Conservation (phyloP, 2,888 invertebrate genomes). For the Morpho achilles region DNA sequence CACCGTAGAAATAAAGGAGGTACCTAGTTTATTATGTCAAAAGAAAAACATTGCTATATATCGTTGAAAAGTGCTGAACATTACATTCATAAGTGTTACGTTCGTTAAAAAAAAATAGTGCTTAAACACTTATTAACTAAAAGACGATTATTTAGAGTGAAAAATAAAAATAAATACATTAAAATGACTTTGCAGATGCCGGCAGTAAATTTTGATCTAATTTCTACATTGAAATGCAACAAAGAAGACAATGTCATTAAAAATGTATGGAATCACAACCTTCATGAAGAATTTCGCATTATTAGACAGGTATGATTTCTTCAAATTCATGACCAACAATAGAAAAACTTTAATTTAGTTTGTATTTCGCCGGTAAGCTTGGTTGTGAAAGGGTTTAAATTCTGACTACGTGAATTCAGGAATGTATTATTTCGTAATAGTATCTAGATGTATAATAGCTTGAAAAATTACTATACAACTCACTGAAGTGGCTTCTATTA, state of each 20-base stretch:
- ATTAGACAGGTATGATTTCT: slow-evolving; percentile 85
- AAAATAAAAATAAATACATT: background rate
- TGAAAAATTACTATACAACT: too few relatives aligned
- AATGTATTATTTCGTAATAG: too few relatives aligned
- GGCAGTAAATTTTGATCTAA: slow-evolving; percentile 30
- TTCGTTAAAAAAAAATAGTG: background rate
- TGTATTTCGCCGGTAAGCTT: too few relatives aligned
- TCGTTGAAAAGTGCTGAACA: background rate
- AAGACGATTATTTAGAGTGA: background rate
- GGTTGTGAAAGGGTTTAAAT: too few relatives aligned
- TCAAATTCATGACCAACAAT: background rate
- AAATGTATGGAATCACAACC: slow-evolving; percentile 96
- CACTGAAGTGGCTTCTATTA: too few relatives aligned
- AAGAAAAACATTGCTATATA: background rate
- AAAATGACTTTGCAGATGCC: slow-evolving; percentile 32
- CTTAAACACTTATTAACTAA: background rate
- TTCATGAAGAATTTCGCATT: slow-evolving; percentile 94
- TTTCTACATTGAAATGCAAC: slow-evolving; percentile 23
- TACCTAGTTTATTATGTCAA: background rate
- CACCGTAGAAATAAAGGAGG: background rate
- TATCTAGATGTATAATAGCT: too few relatives aligned
- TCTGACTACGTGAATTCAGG: too few relatives aligned
- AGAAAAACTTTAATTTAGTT: too few relatives aligned
- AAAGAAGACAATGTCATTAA: slow-evolving; percentile 91
- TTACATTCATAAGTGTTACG: background rate